A percentile compares a stretch with the other conserved stretches of the same genome.
These are phyloP conservation scores for Epizoanthus fatuus DNA, from an alignment of 92 coral and sea anemone genomes.

Conservation along the genomic window DNA sequence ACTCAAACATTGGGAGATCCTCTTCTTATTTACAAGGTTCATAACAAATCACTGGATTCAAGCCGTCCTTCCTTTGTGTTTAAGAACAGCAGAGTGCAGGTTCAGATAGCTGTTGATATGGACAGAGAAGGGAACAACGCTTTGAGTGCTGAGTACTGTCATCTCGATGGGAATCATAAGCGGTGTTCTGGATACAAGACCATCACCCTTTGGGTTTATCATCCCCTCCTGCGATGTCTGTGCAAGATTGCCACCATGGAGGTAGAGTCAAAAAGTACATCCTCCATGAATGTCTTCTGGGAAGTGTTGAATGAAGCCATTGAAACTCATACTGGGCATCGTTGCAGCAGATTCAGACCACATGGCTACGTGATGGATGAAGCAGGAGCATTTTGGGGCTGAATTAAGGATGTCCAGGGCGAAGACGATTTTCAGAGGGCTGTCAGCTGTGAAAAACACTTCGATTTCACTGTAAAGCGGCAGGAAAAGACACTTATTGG, in stretches of 20 bases:
- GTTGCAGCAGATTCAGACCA: constrained; percentile 38
- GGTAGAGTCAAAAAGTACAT: constrained; percentile 54
- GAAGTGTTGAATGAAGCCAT: constrained; percentile 57
- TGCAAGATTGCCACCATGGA: constrained; percentile 74
- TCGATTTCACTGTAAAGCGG: constrained; percentile 26
- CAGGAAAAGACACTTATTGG: constrained; percentile 37
- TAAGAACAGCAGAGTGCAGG: constrained; percentile 63
- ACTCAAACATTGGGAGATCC: constrained; percentile 58
- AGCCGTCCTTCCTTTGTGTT: constrained; percentile 65
- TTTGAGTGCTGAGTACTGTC: constrained; percentile 63
- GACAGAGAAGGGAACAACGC: constrained; percentile 63
- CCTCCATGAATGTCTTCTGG: constrained; percentile 64
- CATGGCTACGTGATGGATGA: constrained; percentile 70
- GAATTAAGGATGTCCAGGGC: constrained; percentile 55
- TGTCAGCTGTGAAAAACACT: constrained; percentile 65
- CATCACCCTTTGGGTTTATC: constrained; percentile 64
- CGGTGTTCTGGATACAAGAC: constrained; percentile 75
- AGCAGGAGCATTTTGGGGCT: constrained; percentile 65
- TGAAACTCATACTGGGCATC: constrained; percentile 43
- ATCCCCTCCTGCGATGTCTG: constrained; percentile 58
- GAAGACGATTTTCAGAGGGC: constrained; percentile 53
- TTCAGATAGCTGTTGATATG: constrained; percentile 72
- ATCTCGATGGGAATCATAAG: constrained; percentile 73
- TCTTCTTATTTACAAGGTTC: constrained; percentile 68
- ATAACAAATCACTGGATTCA: constrained; percentile 64